Evolutionary conservation across 2,888 invertebrate genomes (phyloP), one percentile per base, ranked within the genome.

Genomic region (Tipula vernalis): DNA sequence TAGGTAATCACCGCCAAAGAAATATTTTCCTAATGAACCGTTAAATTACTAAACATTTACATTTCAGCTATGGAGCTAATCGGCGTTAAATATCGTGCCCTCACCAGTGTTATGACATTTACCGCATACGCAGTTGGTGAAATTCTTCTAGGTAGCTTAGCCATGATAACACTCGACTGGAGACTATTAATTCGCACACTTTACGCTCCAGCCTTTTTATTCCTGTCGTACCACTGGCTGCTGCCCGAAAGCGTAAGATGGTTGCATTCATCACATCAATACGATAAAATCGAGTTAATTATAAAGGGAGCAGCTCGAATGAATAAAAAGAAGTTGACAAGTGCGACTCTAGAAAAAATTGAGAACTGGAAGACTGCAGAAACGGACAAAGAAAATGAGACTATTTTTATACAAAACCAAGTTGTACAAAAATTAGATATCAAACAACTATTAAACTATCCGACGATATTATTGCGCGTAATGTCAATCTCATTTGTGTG

Each of bases 401-500:
- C 12, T 5, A 47, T 3, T 51, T 18, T 36, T n/a, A 8, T 47
- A 12, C 4, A 15, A 44, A 6, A 15, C 1, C 15, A 85, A 18
- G 18, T 5, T n/a, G 5, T 12, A 42, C 39, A 36, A 36, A 83
- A 86, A 28, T 87, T 86, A 83, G 87, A 87, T 12, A 85, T 87
- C 12, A 57, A 51, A 10, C 12, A 36, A 39, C 87, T 87, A 57
- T 87, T 88, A 39, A 87, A 86, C 41, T 88, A 87, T 41, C 83
- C 87, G n/a, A 89, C 89, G 85, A 88, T 91, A 18, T 89, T 90
- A 86, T 90, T 90, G 89, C 89, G 91, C 71, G 90, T 91, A 87
- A 87, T 93, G 1, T 94, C 94, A 86, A 95, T 96, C 88, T 95
- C 95, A 13, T 93, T 96, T 97, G 96, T 89, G 95, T 96, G 96